Conservation (phyloP, 2,888 invertebrate genomes). For the Eurytoma adleriae region DNA sequence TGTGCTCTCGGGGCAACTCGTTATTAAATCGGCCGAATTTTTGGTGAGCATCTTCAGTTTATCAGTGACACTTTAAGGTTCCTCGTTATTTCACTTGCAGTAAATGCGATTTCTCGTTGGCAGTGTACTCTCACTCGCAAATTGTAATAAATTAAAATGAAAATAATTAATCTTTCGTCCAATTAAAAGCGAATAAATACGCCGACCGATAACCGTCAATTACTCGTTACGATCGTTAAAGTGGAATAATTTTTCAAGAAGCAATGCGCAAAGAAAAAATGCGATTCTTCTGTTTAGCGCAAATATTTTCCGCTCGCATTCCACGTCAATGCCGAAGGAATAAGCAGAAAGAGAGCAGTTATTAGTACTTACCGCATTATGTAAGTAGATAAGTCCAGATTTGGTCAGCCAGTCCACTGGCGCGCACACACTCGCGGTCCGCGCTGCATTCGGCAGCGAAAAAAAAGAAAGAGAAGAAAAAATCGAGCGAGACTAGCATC, state of each 20-base stretch:
- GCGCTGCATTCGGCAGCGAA: neutral
- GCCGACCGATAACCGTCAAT: too few relatives aligned
- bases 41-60: neutral
- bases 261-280: too few relatives aligned
- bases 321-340: too few relatives aligned
- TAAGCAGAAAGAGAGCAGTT: too few relatives aligned
- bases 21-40: conserved; percentile 21
- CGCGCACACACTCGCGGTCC: neutral
- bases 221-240: too few relatives aligned
- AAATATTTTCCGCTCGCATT: too few relatives aligned
- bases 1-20: conserved; percentile 1
- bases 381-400: neutral
- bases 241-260: too few relatives aligned
- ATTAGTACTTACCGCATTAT: neutral
- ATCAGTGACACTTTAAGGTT: neutral
- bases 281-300: too few relatives aligned
- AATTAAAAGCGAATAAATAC: conserved; percentile 23
- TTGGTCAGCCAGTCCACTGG: conserved; percentile 14
- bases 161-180: neutral
- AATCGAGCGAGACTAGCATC: too few relatives aligned
- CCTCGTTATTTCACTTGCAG: neutral
- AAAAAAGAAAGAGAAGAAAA: neutral
- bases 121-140: too few relatives aligned
- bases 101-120: neutral
- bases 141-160: too few relatives aligned